Evolutionary conservation across 2,888 invertebrate species (phyloP).

Genomic region (Harpagoxenus sublaevis): DNA sequence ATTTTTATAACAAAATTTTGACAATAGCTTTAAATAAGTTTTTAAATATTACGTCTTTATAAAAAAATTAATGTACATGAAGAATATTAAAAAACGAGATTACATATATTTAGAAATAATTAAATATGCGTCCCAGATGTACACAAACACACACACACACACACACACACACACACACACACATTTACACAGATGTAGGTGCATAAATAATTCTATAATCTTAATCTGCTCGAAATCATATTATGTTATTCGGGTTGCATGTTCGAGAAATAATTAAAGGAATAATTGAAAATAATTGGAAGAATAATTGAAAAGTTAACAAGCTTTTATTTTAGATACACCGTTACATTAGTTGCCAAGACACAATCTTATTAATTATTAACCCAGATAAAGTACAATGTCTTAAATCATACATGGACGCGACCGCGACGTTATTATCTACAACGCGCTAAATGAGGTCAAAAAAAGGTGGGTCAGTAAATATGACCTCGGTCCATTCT

Average conservation of each 20-base stretch:
- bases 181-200: neutral
- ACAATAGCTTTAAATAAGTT: neutral
- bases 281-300: neutral
- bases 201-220: neutral
- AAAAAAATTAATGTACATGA: too few relatives aligned
- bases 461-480: constrained; percentile 48
- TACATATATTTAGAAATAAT: neutral
- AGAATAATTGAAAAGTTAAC: neutral
- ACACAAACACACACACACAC: too few relatives aligned
- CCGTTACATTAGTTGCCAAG: neutral
- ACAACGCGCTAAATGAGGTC: constrained; percentile 41
- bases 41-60: neutral
- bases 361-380: constrained; percentile 5
- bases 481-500: constrained; percentile 38
- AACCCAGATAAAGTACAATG: neutral
- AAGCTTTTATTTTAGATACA: neutral
- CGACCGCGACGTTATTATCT: neutral
- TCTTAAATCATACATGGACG: constrained; percentile 9
- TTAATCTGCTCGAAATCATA: neutral
- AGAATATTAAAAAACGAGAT: neutral
- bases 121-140: neutral
- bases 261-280: neutral
- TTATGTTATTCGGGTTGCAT: neutral
- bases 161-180: too few relatives aligned
- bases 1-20: neutral